Evolutionary conservation across 2,113 vertebrate genomes (phyloP).

Genomic region (Sturnira hondurensis): DNA sequence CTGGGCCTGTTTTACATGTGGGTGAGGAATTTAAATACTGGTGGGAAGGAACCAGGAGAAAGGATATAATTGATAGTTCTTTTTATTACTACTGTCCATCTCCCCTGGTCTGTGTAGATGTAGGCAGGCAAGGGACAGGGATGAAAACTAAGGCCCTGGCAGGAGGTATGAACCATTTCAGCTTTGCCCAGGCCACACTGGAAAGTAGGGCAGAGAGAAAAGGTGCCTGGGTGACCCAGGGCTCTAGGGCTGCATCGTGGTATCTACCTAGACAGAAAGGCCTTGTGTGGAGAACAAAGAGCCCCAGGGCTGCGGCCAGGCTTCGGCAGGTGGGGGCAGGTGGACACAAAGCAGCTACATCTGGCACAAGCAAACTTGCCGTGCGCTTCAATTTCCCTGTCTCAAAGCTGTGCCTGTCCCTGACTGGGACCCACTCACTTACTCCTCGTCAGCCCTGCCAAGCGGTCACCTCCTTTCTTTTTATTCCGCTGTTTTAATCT

Average conservation of each 20-base stretch:
- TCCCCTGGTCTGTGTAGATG: not conserved
- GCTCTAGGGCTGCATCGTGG: not conserved
- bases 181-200: not conserved
- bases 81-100: not conserved
- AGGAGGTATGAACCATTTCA: not conserved
- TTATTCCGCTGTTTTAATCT: too few relatives aligned
- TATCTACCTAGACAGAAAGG: slow-evolving; percentile 29
- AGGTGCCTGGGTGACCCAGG: not conserved
- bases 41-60: not conserved
- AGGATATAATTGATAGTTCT: not conserved
- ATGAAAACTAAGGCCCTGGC: not conserved
- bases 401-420: not conserved
- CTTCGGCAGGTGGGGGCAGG: not conserved
- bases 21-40: not conserved
- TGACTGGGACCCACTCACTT: not conserved
- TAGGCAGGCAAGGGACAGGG: not conserved
- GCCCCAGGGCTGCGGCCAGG: not conserved
- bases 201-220: slow-evolving; percentile 39
- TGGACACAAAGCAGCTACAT: not conserved
- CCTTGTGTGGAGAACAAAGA: slow-evolving; percentile 45
- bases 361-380: not conserved
- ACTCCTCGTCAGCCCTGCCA: not conserved
- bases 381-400: not conserved
- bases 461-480: not conserved
- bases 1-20: too few relatives aligned